phyloP scores from a whole-genome alignment of 2,113 vertebrate genomes.

The Pseudopipra pipra region DNA sequence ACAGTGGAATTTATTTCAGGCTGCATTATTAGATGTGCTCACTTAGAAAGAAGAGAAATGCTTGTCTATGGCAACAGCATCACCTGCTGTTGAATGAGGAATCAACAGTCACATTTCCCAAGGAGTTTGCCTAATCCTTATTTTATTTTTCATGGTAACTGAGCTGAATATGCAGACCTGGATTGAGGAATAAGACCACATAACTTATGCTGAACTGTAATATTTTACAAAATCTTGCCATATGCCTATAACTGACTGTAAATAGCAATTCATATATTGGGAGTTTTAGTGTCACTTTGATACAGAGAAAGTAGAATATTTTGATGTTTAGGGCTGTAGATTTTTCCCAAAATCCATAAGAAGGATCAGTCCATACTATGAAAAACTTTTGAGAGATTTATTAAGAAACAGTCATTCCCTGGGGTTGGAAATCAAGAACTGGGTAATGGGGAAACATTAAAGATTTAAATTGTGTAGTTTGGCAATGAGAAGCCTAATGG shows the following conservation, averaged over 20 bases:
- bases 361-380: not conserved
- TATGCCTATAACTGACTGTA: not conserved
- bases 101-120: not conserved
- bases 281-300: not conserved
- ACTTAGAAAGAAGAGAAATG: not conserved
- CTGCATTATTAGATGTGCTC: not conserved
- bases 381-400: not conserved
- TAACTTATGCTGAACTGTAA: not conserved
- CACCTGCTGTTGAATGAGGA: constrained; percentile 26
- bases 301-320: not conserved
- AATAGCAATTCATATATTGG: not conserved
- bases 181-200: not conserved
- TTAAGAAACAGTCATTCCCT: not conserved
- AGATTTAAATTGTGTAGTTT: not conserved
- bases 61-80: constrained; percentile 1
- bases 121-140: not conserved
- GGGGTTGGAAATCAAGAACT: not conserved
- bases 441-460: not conserved
- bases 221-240: not conserved
- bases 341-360: not conserved
- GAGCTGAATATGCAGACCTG: not conserved
- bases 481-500: not conserved
- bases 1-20: not conserved
- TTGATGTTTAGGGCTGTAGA: not conserved
- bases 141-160: not conserved